Evolutionary conservation across 64 coral and sea anemone genomes (phyloP).

Genomic region (Orbicella faveolata): DNA sequence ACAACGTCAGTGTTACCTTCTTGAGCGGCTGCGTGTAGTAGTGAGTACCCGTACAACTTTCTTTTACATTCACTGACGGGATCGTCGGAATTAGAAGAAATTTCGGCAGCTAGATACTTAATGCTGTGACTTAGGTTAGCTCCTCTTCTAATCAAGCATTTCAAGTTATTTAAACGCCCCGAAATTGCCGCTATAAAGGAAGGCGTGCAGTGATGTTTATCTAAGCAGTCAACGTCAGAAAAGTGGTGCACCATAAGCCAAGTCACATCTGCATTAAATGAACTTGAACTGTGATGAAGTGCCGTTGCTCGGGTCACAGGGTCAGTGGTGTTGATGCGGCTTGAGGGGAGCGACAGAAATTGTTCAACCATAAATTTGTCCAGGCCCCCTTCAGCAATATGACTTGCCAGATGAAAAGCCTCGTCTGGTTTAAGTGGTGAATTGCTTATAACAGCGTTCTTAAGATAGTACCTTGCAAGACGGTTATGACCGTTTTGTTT

Average conservation of each 20-base stretch:
- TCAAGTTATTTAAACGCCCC: slow-evolving; percentile 22
- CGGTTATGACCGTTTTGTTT: slow-evolving; percentile 42
- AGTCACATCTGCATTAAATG: not conserved
- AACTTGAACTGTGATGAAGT: slow-evolving; percentile 38
- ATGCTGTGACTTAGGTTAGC: slow-evolving; percentile 13
- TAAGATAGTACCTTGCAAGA: slow-evolving; percentile 37
- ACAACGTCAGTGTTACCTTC: slow-evolving; percentile 29
- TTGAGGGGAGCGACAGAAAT: slow-evolving; percentile 15
- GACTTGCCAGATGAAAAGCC: slow-evolving; percentile 4
- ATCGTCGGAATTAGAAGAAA: not conserved
- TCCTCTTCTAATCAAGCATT: slow-evolving; percentile 3
- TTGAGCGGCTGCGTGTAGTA: slow-evolving; percentile 51
- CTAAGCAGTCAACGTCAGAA: not conserved
- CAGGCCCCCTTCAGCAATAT: not conserved
- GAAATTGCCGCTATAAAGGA: slow-evolving; percentile 33
- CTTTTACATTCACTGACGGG: slow-evolving; percentile 13
- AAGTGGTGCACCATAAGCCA: not conserved
- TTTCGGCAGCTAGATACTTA: not conserved
- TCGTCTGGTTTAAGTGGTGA: too few relatives aligned
- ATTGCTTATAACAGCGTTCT: not conserved
- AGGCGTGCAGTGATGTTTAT: slow-evolving; percentile 25
- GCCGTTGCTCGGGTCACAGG: slow-evolving; percentile 4
- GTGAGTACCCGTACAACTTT: slow-evolving; percentile 23
- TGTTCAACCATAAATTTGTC: not conserved
- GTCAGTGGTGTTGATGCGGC: not conserved